Conservation (phyloP, 2,888 invertebrate genomes). For the Cacoxenus indagator region DNA sequence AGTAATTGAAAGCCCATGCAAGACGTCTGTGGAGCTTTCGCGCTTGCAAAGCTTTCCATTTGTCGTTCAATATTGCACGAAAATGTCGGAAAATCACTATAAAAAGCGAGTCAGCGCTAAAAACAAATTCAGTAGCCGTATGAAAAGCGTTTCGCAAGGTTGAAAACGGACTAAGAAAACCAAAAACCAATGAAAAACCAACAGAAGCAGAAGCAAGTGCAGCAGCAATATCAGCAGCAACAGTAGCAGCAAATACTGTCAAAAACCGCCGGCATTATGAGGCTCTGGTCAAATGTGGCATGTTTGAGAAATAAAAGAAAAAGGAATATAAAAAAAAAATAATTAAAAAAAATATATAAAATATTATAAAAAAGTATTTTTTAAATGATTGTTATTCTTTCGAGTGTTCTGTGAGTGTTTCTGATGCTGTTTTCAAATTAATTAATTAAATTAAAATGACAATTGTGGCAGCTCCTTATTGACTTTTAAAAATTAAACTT, state of each 20-base stretch:
- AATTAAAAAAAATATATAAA: neutral
- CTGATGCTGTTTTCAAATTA: no score
- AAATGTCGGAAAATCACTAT: slow-evolving; percentile 45
- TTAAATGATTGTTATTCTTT: no score
- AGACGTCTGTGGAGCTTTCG: slow-evolving; percentile 32
- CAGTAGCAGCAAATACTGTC: neutral
- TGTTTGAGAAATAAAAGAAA: neutral
- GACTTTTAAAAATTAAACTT: neutral
- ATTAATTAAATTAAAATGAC: no score
- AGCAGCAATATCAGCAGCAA: no score
- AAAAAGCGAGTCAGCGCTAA: slow-evolving; percentile 45
- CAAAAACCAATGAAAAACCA: slow-evolving; percentile 23
- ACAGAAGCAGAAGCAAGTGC: slow-evolving; percentile 29
- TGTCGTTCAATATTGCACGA: slow-evolving; percentile 50
- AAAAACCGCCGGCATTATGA: neutral
- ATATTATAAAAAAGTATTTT: no score
- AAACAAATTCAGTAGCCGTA: slow-evolving; percentile 58
- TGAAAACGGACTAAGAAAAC: slow-evolving; percentile 24
- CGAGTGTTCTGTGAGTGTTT: no score
- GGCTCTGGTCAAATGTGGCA: neutral
- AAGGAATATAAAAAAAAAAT: neutral
- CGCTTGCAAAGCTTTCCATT: slow-evolving; percentile 34
- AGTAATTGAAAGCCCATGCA: slow-evolving; percentile 23
- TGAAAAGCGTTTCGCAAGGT: slow-evolving; percentile 37
- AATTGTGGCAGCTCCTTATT: no score